These are phyloP conservation scores for Hydrochoerus hydrochaeris DNA, from an alignment of 2,113 vertebrate species.

Conservation along the genomic window DNA sequence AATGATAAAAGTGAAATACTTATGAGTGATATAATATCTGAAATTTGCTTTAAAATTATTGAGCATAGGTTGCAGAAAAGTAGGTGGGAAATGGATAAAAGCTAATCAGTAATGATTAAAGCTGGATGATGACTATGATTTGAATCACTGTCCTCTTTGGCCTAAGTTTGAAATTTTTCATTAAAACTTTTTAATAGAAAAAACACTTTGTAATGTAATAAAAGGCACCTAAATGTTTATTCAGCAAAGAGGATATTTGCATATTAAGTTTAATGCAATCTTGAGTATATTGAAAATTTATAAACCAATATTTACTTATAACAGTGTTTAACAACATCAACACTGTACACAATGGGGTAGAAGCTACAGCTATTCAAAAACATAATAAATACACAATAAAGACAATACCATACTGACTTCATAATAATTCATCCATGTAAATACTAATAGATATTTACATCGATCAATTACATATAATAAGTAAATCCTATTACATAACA, in stretches of 20 bases:
- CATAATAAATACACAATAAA: background rate
- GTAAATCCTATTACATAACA: background rate
- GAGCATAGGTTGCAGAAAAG: background rate
- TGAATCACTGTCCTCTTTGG: background rate
- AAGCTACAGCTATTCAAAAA: background rate
- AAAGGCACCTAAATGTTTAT: background rate
- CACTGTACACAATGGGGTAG: background rate
- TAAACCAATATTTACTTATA: background rate
- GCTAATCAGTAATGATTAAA: background rate
- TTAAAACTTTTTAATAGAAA: conserved; percentile 31
- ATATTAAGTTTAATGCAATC: background rate
- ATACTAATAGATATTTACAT: too few relatives aligned
- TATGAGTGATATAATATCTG: background rate
- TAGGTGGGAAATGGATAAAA: background rate
- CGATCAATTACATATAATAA: too few relatives aligned
- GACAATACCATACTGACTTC: background rate
- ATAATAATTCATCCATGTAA: background rate
- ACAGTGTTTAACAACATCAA: background rate
- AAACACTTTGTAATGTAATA: background rate
- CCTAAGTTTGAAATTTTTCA: background rate
- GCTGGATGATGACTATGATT: background rate
- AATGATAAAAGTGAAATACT: background rate
- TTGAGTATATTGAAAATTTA: conserved; percentile 29
- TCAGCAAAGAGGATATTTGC: background rate
- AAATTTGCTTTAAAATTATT: conserved; percentile 41